These are phyloP conservation scores for Drosophila mettleri DNA, from an alignment of 2,888 invertebrate species.

Conservation along the genomic window DNA sequence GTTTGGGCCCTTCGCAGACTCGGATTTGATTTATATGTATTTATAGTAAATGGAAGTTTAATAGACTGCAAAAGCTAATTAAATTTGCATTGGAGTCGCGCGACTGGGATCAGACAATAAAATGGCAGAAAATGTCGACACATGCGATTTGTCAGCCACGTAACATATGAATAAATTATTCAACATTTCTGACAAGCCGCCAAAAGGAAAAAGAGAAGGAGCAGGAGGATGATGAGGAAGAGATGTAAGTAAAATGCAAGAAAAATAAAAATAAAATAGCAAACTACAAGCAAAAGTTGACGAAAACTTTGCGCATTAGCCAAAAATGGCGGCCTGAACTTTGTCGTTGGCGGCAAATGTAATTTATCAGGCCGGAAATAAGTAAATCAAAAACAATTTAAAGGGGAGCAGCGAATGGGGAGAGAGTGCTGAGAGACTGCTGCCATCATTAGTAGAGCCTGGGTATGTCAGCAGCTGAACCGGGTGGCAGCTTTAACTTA, in stretches of 20 bases:
- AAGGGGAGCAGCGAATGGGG: slow-evolving; percentile 38
- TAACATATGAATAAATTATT: slow-evolving; percentile 80
- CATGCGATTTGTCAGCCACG: slow-evolving; percentile 62
- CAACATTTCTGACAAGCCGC: slow-evolving; percentile 51
- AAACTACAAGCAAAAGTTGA: slow-evolving; percentile 47
- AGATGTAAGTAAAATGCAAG: neutral
- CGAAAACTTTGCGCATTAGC: slow-evolving; percentile 73
- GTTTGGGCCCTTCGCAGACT: slow-evolving; percentile 32
- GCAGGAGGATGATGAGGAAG: neutral
- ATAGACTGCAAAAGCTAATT: slow-evolving; percentile 69
- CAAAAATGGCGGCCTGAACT: slow-evolving; percentile 68
- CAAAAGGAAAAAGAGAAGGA: slow-evolving; percentile 17
- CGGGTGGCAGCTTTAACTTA: slow-evolving; percentile 67
- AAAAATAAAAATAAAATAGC: slow-evolving; percentile 20
- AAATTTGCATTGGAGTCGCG: slow-evolving; percentile 68
- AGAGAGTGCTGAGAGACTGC: neutral
- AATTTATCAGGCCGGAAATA: slow-evolving; percentile 80
- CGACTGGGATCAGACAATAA: slow-evolving; percentile 52
- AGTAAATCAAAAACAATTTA: slow-evolving; percentile 82
- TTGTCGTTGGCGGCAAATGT: slow-evolving; percentile 73
- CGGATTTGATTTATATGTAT: slow-evolving; percentile 59
- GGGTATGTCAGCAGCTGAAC: slow-evolving; percentile 28
- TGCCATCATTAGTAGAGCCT: slow-evolving; percentile 46
- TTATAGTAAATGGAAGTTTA: slow-evolving; percentile 59
- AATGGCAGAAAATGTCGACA: slow-evolving; percentile 44